These are phyloP conservation scores for Oryctolagus cuniculus DNA, from an alignment of 2,113 vertebrate species.

Conservation along the genomic window DNA sequence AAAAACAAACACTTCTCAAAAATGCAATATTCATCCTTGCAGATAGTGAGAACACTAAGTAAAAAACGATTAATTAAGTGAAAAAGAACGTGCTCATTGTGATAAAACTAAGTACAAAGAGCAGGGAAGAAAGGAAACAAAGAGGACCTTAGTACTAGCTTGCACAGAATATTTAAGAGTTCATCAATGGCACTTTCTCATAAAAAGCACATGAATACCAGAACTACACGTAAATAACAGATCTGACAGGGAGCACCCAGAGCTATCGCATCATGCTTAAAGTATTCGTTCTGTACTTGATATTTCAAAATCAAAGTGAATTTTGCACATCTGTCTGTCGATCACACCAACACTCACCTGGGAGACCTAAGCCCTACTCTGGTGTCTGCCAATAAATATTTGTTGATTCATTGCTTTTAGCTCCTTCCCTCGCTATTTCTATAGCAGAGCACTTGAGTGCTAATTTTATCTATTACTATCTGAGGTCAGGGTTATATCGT, in stretches of 20 bases:
- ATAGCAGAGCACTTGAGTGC: not conserved
- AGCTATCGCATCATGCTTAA: not conserved
- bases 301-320: slow-evolving; percentile 8
- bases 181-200: not conserved
- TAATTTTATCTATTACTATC: not conserved
- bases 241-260: not conserved
- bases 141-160: not conserved
- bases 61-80: not conserved
- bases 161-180: not conserved
- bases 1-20: slow-evolving; percentile 44
- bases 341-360: not conserved
- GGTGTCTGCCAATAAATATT: not conserved
- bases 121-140: not conserved
- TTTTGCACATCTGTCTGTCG: not conserved
- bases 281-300: slow-evolving; percentile 24
- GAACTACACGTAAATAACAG: not conserved
- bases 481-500: not conserved
- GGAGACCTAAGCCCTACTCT: not conserved
- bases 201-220: not conserved
- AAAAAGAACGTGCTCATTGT: not conserved
- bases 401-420: not conserved
- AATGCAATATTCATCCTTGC: not conserved
- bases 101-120: not conserved
- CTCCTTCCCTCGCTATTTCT: slow-evolving; percentile 5
- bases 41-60: not conserved